These are phyloP conservation scores for Drosophila kanapiae DNA, from an alignment of 1,140 invertebrate species.

Conservation along the genomic window DNA sequence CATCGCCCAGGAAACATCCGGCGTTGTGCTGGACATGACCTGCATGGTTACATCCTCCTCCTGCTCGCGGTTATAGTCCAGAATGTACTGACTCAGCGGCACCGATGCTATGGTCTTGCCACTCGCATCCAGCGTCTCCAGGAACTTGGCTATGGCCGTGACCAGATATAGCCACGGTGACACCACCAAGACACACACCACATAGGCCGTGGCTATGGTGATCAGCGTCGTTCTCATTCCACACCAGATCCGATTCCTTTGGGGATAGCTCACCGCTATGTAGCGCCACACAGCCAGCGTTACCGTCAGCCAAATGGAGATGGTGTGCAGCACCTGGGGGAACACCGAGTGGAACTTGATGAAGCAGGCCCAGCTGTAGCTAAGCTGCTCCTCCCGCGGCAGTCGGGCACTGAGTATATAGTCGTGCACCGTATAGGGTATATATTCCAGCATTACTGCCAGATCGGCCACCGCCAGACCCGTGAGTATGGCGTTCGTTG, in stretches of 20 bases:
- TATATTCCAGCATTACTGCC: conserved; percentile 96
- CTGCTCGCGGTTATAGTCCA: conserved; percentile 61
- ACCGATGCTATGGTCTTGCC: conserved; percentile 84
- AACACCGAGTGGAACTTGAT: conserved; percentile 94
- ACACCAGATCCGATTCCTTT: conserved; percentile 92
- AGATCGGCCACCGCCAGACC: conserved; percentile 96
- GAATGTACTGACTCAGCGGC: conserved; percentile 70
- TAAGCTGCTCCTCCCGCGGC: conserved; percentile 85
- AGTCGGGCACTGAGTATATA: conserved; percentile 87
- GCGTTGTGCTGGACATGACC: conserved; percentile 71
- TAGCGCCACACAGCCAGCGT: conserved; percentile 97
- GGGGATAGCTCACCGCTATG: conserved; percentile 93
- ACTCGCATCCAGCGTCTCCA: conserved; percentile 85
- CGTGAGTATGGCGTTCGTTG: conserved; percentile 95
- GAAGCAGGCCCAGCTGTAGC: conserved; percentile 93
- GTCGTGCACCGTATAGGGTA: conserved; percentile 94
- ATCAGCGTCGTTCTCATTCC: conserved; percentile 89
- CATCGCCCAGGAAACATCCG: conserved; percentile 50
- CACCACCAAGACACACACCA: conserved; percentile 91
- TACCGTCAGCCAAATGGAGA: conserved; percentile 96
- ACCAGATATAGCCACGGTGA: conserved; percentile 94
- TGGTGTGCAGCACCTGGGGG: conserved; percentile 94
- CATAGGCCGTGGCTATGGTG: conserved; percentile 92
- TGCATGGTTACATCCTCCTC: conserved; percentile 63
- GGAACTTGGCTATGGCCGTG: conserved; percentile 87